phyloP scores from a whole-genome alignment of 2,113 vertebrate species.

The Otus sunia region DNA sequence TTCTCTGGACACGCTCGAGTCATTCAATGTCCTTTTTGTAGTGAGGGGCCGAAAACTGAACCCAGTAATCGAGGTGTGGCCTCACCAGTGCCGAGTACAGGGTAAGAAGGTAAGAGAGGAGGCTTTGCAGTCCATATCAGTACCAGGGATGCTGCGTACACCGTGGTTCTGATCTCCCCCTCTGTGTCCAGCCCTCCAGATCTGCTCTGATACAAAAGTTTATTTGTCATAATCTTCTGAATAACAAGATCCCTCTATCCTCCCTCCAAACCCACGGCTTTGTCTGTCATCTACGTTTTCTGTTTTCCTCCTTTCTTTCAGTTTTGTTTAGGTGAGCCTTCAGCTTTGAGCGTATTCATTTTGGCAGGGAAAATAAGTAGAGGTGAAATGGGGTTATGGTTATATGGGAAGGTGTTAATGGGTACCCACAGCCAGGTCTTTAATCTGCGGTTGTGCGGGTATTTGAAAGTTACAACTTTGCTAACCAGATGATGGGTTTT shows the following conservation, averaged over 20 bases:
- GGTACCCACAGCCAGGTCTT: neutral
- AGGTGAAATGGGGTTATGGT: neutral
- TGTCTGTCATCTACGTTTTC: neutral
- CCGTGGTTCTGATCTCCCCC: neutral
- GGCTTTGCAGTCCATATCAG: neutral
- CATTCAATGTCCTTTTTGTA: too few species aligned
- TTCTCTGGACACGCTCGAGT: too few species aligned
- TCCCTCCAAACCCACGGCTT: neutral
- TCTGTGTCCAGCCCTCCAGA: neutral
- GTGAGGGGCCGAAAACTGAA: too few species aligned
- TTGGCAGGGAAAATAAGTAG: neutral
- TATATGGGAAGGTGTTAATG: neutral
- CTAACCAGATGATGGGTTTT: neutral
- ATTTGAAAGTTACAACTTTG: neutral
- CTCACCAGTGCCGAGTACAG: too few species aligned
- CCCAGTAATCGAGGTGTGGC: too few species aligned
- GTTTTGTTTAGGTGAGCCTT: neutral
- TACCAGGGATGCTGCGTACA: rapidly evolving
- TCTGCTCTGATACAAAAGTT: neutral
- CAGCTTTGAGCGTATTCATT: neutral
- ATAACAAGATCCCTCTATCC: neutral
- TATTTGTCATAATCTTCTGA: neutral
- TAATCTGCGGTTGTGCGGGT: neutral
- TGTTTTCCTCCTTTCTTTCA: neutral
- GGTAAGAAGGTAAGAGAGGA: neutral